These are phyloP conservation scores for Pseudochirops cupreus DNA, from an alignment of 2,797 vertebrate genomes.

Conservation along the genomic window DNA sequence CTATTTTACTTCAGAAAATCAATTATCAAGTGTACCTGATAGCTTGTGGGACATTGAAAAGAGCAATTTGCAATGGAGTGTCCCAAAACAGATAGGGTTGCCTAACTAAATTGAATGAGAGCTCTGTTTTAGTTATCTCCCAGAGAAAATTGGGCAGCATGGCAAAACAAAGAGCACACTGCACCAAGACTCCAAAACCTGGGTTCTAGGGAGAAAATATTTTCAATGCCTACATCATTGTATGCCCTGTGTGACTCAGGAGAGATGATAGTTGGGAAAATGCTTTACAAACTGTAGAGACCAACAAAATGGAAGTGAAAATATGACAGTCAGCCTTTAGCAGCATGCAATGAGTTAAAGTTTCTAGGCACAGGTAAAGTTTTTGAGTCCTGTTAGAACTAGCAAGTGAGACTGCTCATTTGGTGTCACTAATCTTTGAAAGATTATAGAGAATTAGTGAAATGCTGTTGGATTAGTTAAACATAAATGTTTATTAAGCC, in stretches of 20 bases:
- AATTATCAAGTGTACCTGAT: not conserved
- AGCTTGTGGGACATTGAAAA: not conserved
- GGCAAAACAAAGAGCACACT: not conserved
- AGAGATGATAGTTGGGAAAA: not conserved
- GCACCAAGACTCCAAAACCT: not conserved
- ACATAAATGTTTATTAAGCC: too few species aligned
- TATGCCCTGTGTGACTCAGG: not conserved
- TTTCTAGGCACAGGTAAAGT: not conserved
- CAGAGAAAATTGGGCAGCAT: not conserved
- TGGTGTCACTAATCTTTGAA: not conserved
- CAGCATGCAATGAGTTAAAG: not conserved
- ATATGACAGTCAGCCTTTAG: not conserved
- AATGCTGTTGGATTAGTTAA: too few species aligned
- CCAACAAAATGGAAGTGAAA: not conserved
- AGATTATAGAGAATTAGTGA: not conserved
- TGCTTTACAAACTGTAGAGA: not conserved
- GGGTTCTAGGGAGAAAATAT: not conserved
- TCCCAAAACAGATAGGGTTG: not conserved
- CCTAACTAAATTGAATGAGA: not conserved
- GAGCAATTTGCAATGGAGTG: not conserved
- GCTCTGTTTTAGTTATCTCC: not conserved
- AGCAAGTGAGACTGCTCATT: not conserved
- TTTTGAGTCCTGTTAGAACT: not conserved
- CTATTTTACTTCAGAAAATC: not conserved
- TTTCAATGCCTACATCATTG: not conserved